A percentile compares a stretch with the other conserved stretches of the same genome.
phyloP scores from a whole-genome alignment of 2,797 vertebrate genomes.

The Cuniculus paca region DNA sequence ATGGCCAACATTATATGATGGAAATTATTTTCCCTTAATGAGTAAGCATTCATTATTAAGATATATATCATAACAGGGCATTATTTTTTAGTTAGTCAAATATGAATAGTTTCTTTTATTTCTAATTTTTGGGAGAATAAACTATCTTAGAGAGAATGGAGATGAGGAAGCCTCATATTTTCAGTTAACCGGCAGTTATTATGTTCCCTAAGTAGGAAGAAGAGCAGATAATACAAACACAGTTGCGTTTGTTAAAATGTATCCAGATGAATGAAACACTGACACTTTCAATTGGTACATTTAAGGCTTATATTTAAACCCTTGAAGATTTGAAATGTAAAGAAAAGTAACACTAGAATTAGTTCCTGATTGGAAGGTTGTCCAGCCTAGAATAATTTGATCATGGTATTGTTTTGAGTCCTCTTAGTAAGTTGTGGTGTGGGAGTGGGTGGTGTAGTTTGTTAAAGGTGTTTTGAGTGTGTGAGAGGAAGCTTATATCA shows the following conservation, averaged over 20 bases:
- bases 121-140: conserved; percentile 60
- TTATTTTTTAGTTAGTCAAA: not conserved
- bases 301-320: not conserved
- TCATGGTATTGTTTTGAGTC: not conserved
- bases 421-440: not conserved
- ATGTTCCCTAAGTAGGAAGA: not conserved
- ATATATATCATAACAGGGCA: not conserved
- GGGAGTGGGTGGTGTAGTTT: not conserved
- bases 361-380: not conserved
- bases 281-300: not conserved
- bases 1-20: not conserved
- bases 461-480: not conserved
- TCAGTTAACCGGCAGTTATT: not conserved
- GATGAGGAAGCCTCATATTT: not conserved
- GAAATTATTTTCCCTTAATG: not conserved
- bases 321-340: conserved; percentile 27
- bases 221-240: not conserved
- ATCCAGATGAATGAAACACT: conserved; percentile 7
- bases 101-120: conserved; percentile 56
- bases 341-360: not conserved
- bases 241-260: conserved; percentile 56
- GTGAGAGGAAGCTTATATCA: not conserved
- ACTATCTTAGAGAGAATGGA: not conserved
- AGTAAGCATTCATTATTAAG: not conserved
- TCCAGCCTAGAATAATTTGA: not conserved